Conservation (phyloP, 1,140 invertebrate genomes). For the Drosophila auraria region DNA sequence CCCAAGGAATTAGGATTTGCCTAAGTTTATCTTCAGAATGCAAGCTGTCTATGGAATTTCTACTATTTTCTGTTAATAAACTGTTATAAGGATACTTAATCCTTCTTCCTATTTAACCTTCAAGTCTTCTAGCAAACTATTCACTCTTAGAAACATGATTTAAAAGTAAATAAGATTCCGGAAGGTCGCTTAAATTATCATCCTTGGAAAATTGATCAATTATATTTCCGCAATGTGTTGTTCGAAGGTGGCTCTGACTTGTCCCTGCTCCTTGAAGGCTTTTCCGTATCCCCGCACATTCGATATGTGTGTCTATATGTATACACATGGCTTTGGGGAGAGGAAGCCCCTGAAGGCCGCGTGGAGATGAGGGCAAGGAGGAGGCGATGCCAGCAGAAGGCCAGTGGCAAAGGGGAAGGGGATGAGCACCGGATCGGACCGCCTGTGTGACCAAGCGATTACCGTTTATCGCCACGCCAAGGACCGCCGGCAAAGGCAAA, state of each 20-base stretch:
- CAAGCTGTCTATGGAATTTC: not conserved
- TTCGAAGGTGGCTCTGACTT: constrained; percentile 11
- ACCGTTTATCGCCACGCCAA: constrained; percentile 73
- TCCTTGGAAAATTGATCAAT: constrained; percentile 22
- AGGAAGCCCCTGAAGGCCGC: constrained; percentile 46
- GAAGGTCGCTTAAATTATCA: not conserved
- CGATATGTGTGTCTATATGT: constrained; percentile 14
- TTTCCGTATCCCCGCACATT: constrained; percentile 26
- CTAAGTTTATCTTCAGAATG: too few relatives aligned
- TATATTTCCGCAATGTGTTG: constrained; percentile 9
- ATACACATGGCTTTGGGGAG: not conserved
- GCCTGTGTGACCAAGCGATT: constrained; percentile 76
- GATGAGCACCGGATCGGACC: constrained; percentile 41
- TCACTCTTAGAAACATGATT: not conserved
- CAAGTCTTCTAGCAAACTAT: not conserved
- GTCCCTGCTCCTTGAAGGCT: constrained; percentile 25
- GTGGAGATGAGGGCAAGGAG: constrained; percentile 5
- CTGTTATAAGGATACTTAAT: not conserved
- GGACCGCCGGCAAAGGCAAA: constrained; percentile 62
- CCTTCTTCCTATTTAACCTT: not conserved
- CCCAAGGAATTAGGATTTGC: not conserved
- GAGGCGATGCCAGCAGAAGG: constrained; percentile 20
- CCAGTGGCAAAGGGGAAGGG: constrained; percentile 12
- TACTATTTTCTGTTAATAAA: not conserved
- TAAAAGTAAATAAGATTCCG: not conserved